Conservation (phyloP, 2,113 vertebrate species). For the mouse (Mus musculus) region DNA sequence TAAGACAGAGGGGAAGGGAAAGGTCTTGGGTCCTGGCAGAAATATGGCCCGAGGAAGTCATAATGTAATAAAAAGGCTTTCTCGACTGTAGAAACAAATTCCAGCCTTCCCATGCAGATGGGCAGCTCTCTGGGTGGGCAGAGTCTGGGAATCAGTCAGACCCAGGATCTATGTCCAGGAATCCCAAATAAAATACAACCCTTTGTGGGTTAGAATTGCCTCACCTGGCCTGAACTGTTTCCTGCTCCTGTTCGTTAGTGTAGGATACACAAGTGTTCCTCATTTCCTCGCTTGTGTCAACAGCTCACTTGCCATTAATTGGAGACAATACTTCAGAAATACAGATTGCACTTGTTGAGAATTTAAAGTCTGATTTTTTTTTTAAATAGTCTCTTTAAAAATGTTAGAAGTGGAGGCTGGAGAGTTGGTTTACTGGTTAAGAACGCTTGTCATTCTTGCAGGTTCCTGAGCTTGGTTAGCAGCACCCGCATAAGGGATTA, state of each 20-base stretch:
- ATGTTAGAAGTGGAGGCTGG: neutral
- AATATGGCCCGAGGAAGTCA: conserved; percentile 57
- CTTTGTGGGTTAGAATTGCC: conserved; percentile 55
- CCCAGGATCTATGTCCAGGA: conserved; percentile 15
- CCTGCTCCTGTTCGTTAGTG: conserved; percentile 45
- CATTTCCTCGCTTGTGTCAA: conserved; percentile 26
- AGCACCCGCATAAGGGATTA: neutral
- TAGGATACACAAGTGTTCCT: neutral
- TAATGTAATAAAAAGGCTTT: conserved; percentile 63
- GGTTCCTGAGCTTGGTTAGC: neutral
- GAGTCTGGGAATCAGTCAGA: conserved; percentile 43
- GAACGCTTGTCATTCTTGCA: too few relatives aligned
- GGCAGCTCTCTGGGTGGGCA: conserved; percentile 53
- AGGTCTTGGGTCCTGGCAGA: conserved; percentile 53
- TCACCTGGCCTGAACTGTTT: conserved; percentile 26
- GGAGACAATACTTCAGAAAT: conserved; percentile 37
- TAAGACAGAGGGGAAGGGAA: conserved; percentile 57
- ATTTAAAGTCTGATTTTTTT: conserved; percentile 29
- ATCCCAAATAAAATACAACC: conserved; percentile 57
- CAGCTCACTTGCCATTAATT: neutral
- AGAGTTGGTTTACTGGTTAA: neutral
- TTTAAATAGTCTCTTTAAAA: neutral
- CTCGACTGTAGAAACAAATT: conserved; percentile 56
- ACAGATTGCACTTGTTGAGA: neutral
- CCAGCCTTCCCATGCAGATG: conserved; percentile 6